Percentiles rank a stretch among this genome's conserved stretches.
Conservation (phyloP, 2,888 invertebrate species). For the Fragum sueziense region DNA sequence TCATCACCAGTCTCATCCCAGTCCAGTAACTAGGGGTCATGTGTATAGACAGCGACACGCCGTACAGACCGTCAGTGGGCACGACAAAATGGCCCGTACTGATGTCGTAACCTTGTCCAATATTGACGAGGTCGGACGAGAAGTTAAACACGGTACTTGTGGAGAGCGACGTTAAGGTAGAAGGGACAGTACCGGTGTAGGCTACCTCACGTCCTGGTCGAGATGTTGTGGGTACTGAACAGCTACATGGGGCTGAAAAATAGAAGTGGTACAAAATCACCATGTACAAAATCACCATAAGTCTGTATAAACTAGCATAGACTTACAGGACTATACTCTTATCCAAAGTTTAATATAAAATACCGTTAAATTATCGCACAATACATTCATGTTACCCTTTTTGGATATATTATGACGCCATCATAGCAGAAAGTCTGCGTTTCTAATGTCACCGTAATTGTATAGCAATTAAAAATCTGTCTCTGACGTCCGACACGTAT, state of each 20-base stretch:
- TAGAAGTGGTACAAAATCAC: too few relatives aligned
- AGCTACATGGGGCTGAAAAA: neutral
- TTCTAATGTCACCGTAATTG: too few relatives aligned
- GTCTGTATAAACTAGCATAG: too few relatives aligned
- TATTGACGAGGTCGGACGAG: conserved; percentile 43
- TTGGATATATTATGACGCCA: too few relatives aligned
- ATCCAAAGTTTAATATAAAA: too few relatives aligned
- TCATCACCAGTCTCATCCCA: conserved; percentile 42
- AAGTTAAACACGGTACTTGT: conserved; percentile 43
- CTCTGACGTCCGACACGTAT: too few relatives aligned
- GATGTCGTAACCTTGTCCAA: conserved; percentile 38
- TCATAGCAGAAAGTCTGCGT: too few relatives aligned
- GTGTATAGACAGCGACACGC: conserved; percentile 40
- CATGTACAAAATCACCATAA: too few relatives aligned
- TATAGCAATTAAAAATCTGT: too few relatives aligned
- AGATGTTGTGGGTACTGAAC: neutral
- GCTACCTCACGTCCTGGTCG: conserved; percentile 29
- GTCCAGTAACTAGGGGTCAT: conserved; percentile 39
- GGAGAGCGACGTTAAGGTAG: conserved; percentile 27
- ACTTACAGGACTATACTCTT: too few relatives aligned
- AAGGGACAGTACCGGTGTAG: conserved; percentile 44
- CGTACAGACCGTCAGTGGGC: conserved; percentile 48
- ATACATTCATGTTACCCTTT: too few relatives aligned
- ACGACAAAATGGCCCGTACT: conserved; percentile 39
- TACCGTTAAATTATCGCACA: too few relatives aligned